Evolutionary conservation across 2,113 vertebrate genomes (phyloP).

Genomic region (Corapipo altera): DNA sequence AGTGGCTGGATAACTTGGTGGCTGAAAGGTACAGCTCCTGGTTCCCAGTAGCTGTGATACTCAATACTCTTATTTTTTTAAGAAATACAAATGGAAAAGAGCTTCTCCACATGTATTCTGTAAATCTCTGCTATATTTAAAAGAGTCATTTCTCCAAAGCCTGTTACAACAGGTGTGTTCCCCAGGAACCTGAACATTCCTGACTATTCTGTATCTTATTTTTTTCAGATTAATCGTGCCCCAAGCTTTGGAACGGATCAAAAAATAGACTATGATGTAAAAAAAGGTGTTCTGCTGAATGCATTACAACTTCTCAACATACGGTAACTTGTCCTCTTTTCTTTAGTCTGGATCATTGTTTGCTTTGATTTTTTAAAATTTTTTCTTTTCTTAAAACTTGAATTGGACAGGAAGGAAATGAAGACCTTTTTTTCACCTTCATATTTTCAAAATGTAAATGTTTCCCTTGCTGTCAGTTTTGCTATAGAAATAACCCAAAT

Average conservation of each 20-base stretch:
- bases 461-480: background rate
- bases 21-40: background rate
- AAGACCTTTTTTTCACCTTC: background rate
- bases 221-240: slow-evolving; percentile 92
- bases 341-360: background rate
- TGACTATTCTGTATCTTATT: slow-evolving; percentile 35
- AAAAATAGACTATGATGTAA: slow-evolving; percentile 98
- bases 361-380: background rate
- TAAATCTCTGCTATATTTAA: background rate
- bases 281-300: slow-evolving; percentile 92
- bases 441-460: background rate
- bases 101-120: background rate
- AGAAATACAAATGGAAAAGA: background rate
- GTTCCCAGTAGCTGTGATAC: background rate
- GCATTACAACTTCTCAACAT: slow-evolving; percentile 94
- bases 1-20: background rate
- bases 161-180: background rate
- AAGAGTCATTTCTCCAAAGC: background rate
- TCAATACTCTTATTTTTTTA: background rate
- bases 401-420: background rate
- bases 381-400: background rate
- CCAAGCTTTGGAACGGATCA: slow-evolving; percentile 98
- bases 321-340: slow-evolving; percentile 74
- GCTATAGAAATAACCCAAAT: background rate
- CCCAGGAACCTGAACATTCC: background rate